Percentiles rank a stretch among this genome's conserved stretches.
These are phyloP conservation scores for Pygoscelis antarcticus DNA, from an alignment of 2,113 vertebrate species.

Conservation along the genomic window DNA sequence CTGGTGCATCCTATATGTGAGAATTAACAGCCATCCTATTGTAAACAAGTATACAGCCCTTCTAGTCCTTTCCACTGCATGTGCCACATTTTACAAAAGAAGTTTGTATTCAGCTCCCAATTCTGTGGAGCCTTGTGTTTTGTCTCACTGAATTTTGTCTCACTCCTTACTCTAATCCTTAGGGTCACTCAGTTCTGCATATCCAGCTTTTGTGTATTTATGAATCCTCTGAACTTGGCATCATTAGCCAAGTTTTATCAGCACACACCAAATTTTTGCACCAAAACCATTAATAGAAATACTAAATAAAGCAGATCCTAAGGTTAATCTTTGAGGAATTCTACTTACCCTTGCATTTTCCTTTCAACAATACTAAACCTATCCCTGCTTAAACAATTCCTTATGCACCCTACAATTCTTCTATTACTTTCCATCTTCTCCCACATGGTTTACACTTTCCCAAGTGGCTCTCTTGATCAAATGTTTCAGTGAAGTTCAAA, in stretches of 20 bases:
- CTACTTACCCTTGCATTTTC: not conserved
- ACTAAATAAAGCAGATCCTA: constrained; percentile 19
- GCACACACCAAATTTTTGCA: constrained; percentile 31
- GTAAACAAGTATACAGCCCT: not conserved
- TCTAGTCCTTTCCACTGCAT: not conserved
- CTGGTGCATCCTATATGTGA: not conserved
- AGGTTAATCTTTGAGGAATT: constrained; percentile 31
- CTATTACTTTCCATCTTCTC: not conserved
- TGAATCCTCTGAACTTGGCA: constrained; percentile 22
- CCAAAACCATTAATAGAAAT: constrained; percentile 37
- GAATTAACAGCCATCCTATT: not conserved
- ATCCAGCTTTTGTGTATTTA: constrained; percentile 23
- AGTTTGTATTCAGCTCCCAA: not conserved
- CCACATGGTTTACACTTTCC: not conserved
- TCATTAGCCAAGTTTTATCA: constrained; percentile 47
- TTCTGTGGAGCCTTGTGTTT: not conserved
- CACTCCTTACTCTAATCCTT: constrained; percentile 23
- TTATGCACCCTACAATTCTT: not conserved
- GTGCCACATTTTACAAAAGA: not conserved
- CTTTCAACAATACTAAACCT: not conserved
- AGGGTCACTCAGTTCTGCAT: constrained; percentile 12
- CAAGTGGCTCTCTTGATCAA: not conserved
- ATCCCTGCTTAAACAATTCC: not conserved
- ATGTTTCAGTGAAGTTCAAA: not conserved
- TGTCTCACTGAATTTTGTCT: not conserved